These are phyloP conservation scores for Diaperis boleti DNA, from an alignment of 2,888 invertebrate genomes.

Conservation along the genomic window DNA sequence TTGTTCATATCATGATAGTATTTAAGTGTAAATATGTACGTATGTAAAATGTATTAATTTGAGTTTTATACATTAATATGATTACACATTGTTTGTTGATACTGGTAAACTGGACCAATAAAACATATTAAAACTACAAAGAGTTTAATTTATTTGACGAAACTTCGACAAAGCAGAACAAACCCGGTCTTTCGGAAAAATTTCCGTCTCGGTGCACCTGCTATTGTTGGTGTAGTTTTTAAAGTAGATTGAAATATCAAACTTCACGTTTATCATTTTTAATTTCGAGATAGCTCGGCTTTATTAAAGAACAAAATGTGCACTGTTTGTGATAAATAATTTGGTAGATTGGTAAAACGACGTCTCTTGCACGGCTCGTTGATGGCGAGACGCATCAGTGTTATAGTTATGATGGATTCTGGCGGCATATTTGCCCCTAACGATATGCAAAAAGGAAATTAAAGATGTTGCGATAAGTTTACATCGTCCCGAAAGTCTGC, in stretches of 20 bases:
- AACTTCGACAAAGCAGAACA: too few species aligned
- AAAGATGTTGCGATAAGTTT: conserved; percentile 65
- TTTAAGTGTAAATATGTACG: conserved; percentile 47
- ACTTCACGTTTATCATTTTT: conserved; percentile 13
- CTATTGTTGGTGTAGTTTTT: too few species aligned
- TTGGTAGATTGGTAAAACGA: conserved; percentile 51
- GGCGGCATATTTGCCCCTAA: conserved; percentile 64
- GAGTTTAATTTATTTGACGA: conserved; percentile 1
- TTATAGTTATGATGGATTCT: conserved; percentile 66
- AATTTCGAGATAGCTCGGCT: conserved; percentile 6
- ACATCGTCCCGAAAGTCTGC: conserved; percentile 54
- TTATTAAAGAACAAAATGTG: conserved; percentile 27
- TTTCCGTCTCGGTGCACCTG: too few species aligned
- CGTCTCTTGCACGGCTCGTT: conserved; percentile 51
- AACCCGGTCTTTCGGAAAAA: too few species aligned
- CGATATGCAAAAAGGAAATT: conserved; percentile 67
- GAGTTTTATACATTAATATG: conserved; percentile 48
- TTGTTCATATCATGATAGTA: conserved; percentile 42
- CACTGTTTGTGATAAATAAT: conserved; percentile 44
- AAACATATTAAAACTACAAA: conserved; percentile 26
- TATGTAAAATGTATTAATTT: conserved; percentile 43
- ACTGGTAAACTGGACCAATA: conserved; percentile 57
- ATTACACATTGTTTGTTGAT: conserved; percentile 52
- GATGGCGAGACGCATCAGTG: conserved; percentile 63
- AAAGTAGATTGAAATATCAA: too few species aligned